Percentiles rank a stretch among this genome's conserved stretches.
phyloP scores from a whole-genome alignment of 1,140 invertebrate species.

The Cydia pomonella region DNA sequence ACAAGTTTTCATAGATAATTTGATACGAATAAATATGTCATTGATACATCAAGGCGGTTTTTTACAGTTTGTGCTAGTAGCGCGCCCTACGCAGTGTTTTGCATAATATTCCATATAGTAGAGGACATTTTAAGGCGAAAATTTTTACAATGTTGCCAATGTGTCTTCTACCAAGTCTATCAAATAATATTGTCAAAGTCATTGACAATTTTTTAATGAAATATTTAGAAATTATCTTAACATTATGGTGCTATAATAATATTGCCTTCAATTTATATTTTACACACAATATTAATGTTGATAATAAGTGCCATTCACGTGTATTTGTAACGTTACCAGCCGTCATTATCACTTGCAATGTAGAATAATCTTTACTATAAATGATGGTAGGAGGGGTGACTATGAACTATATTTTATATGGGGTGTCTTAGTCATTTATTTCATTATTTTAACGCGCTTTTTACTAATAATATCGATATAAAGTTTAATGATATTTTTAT shows the following conservation, averaged over 20 bases:
- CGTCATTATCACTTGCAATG: conserved; percentile 16
- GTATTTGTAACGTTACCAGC: conserved; percentile 18
- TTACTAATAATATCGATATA: conserved; percentile 9
- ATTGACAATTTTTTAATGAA: background rate
- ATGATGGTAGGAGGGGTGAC: background rate
- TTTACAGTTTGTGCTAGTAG: too few species aligned
- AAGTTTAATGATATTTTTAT: conserved; percentile 23
- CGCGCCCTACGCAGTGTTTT: too few species aligned
- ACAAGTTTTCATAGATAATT: too few species aligned
- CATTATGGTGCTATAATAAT: conserved; percentile 25
- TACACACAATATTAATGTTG: conserved; percentile 1
- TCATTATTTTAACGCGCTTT: background rate
- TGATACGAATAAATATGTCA: too few species aligned
- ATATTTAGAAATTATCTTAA: background rate
- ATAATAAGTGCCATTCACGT: conserved; percentile 29
- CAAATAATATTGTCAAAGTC: background rate
- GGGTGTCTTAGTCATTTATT: conserved; percentile 26
- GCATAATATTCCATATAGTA: too few species aligned
- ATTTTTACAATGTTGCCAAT: background rate
- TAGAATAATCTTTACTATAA: background rate
- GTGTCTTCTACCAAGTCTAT: background rate
- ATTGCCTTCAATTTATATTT: conserved; percentile 25
- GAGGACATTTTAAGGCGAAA: background rate
- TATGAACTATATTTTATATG: background rate
- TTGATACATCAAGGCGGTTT: too few species aligned